Percentiles rank a stretch among this genome's conserved stretches.
Conservation (phyloP, 2,797 vertebrate species). For the Enteromius paludinosus region DNA sequence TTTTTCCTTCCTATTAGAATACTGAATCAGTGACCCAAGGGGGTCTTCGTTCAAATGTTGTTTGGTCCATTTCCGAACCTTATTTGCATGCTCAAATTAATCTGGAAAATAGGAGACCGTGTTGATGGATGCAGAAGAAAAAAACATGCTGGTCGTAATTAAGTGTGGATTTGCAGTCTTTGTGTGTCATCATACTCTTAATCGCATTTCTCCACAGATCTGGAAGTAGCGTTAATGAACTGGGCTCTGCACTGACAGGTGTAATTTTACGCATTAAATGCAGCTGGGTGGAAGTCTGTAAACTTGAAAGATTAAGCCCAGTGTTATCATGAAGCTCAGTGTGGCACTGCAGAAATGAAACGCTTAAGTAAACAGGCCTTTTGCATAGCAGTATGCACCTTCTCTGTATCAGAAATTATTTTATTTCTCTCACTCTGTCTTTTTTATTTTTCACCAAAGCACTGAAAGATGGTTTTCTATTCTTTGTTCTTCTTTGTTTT, state of each 20-base stretch:
- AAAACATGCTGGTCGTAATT: constrained; percentile 79
- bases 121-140: constrained; percentile 65
- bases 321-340: constrained; percentile 65
- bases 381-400: neutral
- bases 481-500: neutral
- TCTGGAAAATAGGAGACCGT: constrained; percentile 74
- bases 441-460: constrained; percentile 58
- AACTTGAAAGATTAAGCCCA: constrained; percentile 68
- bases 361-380: constrained; percentile 40
- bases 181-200: constrained; percentile 74
- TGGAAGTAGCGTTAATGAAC: constrained; percentile 82
- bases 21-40: constrained; percentile 59
- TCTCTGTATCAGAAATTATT: constrained; percentile 63
- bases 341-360: constrained; percentile 46
- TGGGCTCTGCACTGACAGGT: constrained; percentile 84
- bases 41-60: constrained; percentile 55
- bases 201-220: constrained; percentile 75
- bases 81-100: constrained; percentile 75
- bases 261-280: constrained; percentile 84
- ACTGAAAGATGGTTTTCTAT: neutral
- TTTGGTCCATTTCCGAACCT: constrained; percentile 73
- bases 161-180: constrained; percentile 76
- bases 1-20: constrained; percentile 42
- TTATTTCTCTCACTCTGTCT: constrained; percentile 32
- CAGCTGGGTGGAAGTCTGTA: constrained; percentile 64